Evolutionary conservation across 2,797 vertebrate genomes (phyloP).

Genomic region (Sardinella longiceps): DNA sequence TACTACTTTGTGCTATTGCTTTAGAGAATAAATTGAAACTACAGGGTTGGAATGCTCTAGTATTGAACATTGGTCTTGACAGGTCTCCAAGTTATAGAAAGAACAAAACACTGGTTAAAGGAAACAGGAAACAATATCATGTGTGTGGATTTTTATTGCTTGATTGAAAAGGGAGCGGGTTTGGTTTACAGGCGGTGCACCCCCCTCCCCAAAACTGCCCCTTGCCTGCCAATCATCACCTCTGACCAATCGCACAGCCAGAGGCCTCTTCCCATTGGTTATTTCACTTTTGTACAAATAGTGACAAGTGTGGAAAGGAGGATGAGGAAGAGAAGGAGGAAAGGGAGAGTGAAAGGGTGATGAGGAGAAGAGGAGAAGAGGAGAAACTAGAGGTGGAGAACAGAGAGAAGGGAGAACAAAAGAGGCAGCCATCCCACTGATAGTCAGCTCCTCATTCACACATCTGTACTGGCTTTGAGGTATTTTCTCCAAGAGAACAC

Average conservation of each 20-base stretch:
- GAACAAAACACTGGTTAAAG: not conserved
- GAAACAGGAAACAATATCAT: constrained; percentile 25
- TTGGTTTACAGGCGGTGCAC: constrained; percentile 30
- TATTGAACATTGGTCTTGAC: not conserved
- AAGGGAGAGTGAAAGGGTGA: constrained; percentile 38
- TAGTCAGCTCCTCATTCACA: not conserved
- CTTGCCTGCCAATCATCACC: constrained; percentile 42
- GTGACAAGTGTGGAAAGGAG: constrained; percentile 59
- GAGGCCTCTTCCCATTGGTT: constrained; percentile 30
- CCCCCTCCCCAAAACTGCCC: constrained; percentile 28
- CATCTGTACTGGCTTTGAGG: not conserved
- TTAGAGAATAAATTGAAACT: not conserved
- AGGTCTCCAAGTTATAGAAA: not conserved
- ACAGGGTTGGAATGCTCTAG: not conserved
- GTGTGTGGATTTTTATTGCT: constrained; percentile 47
- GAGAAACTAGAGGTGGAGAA: constrained; percentile 42
- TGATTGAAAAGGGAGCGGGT: constrained; percentile 31
- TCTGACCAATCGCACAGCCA: constrained; percentile 28
- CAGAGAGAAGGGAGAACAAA: constrained; percentile 51
- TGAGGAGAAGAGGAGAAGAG: constrained; percentile 45
- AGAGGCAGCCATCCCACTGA: constrained; percentile 39
- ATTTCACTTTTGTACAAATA: constrained; percentile 29
- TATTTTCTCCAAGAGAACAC: not conserved
- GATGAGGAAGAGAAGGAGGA: constrained; percentile 56
- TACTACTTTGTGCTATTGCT: not conserved